Percentiles rank a stretch among this genome's conserved stretches.
These are phyloP conservation scores for Chamaea fasciata DNA, from an alignment of 2,113 vertebrate genomes.

Conservation along the genomic window DNA sequence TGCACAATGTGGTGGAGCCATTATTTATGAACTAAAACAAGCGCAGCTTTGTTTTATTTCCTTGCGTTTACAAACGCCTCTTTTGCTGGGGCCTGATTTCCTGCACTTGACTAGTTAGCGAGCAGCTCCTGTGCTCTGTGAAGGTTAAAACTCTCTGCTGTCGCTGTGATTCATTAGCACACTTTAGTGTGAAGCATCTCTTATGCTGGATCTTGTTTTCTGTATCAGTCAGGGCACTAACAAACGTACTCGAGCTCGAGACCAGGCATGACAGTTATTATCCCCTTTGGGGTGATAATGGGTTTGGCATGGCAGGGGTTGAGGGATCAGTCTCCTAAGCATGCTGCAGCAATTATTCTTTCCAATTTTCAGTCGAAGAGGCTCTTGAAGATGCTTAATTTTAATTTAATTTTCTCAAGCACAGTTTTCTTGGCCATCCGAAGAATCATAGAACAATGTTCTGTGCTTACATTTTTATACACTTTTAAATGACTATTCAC, in stretches of 20 bases:
- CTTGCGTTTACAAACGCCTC: neutral
- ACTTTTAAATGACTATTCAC: neutral
- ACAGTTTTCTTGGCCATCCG: neutral
- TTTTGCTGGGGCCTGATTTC: neutral
- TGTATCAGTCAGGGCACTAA: constrained; percentile 40
- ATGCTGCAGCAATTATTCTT: constrained; percentile 48
- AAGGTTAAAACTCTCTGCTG: constrained; percentile 34
- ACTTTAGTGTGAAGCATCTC: constrained; percentile 43
- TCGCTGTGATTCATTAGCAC: constrained; percentile 47
- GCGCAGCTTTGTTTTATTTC: neutral
- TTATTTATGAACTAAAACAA: neutral
- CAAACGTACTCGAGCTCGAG: constrained; percentile 17
- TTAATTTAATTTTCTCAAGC: neutral
- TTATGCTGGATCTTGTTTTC: constrained; percentile 34
- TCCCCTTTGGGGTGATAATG: constrained; percentile 61
- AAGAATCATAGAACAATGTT: neutral
- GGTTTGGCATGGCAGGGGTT: constrained; percentile 51
- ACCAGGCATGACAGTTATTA: constrained; percentile 61
- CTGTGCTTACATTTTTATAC: neutral
- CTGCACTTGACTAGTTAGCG: neutral
- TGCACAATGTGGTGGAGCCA: neutral
- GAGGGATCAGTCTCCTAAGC: constrained; percentile 47
- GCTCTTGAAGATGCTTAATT: neutral
- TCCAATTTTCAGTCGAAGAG: neutral
- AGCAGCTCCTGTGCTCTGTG: neutral